Percentiles rank a stretch among this genome's conserved stretches.
Evolutionary conservation across 2,113 vertebrate genomes (phyloP).

Genomic region (Physeter macrocephalus): DNA sequence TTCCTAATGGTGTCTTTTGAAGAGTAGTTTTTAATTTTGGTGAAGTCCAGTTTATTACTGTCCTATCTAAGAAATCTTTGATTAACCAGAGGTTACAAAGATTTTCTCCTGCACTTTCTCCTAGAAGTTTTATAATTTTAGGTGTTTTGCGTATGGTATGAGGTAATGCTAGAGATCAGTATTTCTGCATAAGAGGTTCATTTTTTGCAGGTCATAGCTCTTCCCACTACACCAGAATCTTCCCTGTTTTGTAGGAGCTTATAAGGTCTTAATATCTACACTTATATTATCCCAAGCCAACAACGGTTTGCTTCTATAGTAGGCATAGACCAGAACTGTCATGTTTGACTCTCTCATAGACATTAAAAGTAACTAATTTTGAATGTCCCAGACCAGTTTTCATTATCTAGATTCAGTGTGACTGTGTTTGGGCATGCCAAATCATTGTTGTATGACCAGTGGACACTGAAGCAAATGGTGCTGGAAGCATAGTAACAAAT

Average conservation of each 20-base stretch:
- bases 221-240: neutral
- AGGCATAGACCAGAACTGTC: neutral
- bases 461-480: neutral
- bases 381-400: neutral
- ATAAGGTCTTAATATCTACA: neutral
- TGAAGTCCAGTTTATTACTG: neutral
- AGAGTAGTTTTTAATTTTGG: neutral
- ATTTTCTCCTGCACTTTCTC: neutral
- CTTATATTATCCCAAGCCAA: neutral
- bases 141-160: neutral
- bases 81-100: neutral
- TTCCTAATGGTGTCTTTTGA: neutral
- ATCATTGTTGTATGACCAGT: neutral
- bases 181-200: neutral
- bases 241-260: neutral
- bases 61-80: neutral
- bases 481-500: neutral
- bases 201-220: neutral
- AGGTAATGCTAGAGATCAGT: neutral
- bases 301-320: neutral
- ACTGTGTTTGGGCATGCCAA: neutral
- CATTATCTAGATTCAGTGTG: neutral
- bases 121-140: neutral
- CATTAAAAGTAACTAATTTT: neutral
- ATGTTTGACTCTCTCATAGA: neutral